phyloP scores from a whole-genome alignment of 2,113 vertebrate species.

The Hemicordylus capensis region DNA sequence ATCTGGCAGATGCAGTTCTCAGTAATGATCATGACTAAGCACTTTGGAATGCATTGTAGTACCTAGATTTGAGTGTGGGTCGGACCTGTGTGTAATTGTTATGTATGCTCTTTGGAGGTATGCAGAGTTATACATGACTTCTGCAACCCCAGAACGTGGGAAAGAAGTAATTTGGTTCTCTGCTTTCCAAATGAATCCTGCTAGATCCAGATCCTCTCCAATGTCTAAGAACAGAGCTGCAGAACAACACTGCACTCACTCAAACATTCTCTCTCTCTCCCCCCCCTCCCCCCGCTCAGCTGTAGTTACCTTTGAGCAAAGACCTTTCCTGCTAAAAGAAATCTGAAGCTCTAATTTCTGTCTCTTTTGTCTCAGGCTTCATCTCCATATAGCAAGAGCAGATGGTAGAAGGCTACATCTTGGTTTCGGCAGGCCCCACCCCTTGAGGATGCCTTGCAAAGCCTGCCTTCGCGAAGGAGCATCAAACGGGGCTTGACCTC shows the following conservation, averaged over 20 bases:
- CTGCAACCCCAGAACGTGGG: not conserved
- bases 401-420: constrained; percentile 66
- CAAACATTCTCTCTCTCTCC: not conserved
- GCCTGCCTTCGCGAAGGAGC: not conserved
- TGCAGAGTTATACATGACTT: not conserved
- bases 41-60: not conserved
- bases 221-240: not conserved
- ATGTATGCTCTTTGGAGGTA: not conserved
- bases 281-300: too few species aligned
- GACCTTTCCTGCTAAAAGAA: not conserved
- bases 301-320: not conserved
- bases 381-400: constrained; percentile 71
- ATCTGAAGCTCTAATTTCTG: constrained; percentile 24
- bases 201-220: not conserved
- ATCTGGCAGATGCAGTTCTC: not conserved
- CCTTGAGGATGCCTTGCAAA: constrained; percentile 27
- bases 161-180: not conserved
- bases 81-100: not conserved
- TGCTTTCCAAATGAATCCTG: not conserved
- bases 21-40: not conserved
- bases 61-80: not conserved
- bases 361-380: constrained; percentile 66
- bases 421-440: not conserved
- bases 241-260: not conserved
- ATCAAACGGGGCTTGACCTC: not conserved